phyloP scores from a whole-genome alignment of 1,140 invertebrate species.

The Zaprionus davidi region DNA sequence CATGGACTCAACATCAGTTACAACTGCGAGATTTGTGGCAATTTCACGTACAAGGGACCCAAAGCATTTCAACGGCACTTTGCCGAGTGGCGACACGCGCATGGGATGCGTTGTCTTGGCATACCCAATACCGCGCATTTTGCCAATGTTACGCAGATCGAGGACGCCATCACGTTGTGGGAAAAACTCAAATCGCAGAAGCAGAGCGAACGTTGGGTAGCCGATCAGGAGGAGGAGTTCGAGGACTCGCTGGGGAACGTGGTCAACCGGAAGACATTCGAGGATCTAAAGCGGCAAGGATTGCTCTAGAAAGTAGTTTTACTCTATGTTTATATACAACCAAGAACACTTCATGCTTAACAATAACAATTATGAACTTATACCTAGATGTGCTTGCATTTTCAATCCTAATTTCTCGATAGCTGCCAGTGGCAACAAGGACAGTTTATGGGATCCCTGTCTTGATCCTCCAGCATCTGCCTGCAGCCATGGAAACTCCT shows the following conservation, averaged over 20 bases:
- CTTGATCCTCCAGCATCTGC: not conserved
- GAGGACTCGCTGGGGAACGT: constrained; percentile 99
- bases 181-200: constrained; percentile 98
- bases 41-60: constrained; percentile 99
- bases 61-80: constrained; percentile 99
- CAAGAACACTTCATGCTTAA: constrained; percentile 27
- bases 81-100: constrained; percentile 99
- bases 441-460: constrained; percentile 5
- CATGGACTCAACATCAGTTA: constrained; percentile 99
- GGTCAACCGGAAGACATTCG: constrained; percentile 98
- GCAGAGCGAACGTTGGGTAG: constrained; percentile 97
- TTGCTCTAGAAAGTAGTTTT: constrained; percentile 88
- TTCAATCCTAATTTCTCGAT: constrained; percentile 59
- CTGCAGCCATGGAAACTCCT: constrained; percentile 79
- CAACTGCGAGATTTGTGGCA: constrained; percentile 99
- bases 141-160: constrained; percentile 99
- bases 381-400: constrained; percentile 48
- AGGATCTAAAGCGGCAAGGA: constrained; percentile 99
- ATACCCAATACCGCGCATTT: constrained; percentile 99
- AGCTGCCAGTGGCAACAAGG: constrained; percentile 54
- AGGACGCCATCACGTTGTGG: constrained; percentile 98
- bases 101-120: constrained; percentile 99
- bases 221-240: constrained; percentile 99
- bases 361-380: constrained; percentile 21
- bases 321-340: constrained; percentile 31